Evolutionary conservation across 1,140 invertebrate species (phyloP).

Genomic region (Cryptotermes secundus): DNA sequence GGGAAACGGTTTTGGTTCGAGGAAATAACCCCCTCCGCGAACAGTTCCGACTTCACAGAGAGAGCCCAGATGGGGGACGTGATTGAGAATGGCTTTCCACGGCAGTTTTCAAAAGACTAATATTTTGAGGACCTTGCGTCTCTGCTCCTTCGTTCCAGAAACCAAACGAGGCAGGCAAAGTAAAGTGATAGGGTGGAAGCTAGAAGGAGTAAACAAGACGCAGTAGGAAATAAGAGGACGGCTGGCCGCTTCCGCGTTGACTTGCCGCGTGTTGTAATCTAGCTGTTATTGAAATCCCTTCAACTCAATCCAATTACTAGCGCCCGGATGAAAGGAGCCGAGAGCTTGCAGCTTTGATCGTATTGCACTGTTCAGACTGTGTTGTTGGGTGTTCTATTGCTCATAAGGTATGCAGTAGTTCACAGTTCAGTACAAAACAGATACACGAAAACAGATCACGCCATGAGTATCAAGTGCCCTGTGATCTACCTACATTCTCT

Average conservation of each 20-base stretch:
- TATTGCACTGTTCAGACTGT: no score
- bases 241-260: not conserved
- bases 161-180: not conserved
- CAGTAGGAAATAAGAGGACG: not conserved
- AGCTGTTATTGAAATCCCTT: slow-evolving; percentile 8
- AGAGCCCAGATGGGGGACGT: not conserved
- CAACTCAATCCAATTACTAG: slow-evolving; percentile 6
- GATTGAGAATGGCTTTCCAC: not conserved
- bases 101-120: not conserved
- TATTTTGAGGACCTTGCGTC: not conserved
- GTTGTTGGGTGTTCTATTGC: no score
- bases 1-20: not conserved
- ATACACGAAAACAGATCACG: no score
- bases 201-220: not conserved
- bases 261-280: not conserved
- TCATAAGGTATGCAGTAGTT: no score
- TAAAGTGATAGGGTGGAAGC: not conserved
- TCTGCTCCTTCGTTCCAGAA: not conserved
- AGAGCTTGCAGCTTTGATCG: no score
- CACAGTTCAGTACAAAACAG: no score
- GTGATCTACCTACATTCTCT: no score
- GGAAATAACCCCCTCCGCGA: not conserved
- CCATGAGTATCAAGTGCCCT: no score
- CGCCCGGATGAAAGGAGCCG: not conserved
- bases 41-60: not conserved